Conservation (phyloP, 2,888 invertebrate genomes). For the Cheilosia variabilis region DNA sequence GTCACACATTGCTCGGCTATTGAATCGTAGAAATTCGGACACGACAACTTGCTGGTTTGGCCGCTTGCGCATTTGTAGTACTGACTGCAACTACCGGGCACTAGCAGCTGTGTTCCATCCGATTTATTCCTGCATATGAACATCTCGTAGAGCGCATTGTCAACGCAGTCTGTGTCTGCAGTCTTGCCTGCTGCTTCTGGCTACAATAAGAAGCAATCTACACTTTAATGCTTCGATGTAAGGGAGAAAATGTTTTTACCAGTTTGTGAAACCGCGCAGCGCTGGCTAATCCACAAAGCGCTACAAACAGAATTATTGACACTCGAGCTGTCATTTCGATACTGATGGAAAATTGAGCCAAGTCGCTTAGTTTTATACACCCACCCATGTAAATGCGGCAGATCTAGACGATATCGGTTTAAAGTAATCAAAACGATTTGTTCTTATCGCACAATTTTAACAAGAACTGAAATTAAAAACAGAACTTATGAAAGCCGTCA, state of each 20-base stretch:
- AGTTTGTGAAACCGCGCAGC: background rate
- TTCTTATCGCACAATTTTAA: constrained; percentile 24
- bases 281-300: constrained; percentile 31
- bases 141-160: constrained; percentile 78
- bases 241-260: constrained; percentile 3
- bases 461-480: constrained; percentile 7
- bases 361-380: constrained; percentile 24
- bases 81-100: constrained; percentile 81
- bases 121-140: constrained; percentile 78
- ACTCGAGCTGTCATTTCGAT: constrained; percentile 31
- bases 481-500: background rate
- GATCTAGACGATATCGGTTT: constrained; percentile 3
- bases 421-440: constrained; percentile 31
- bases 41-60: constrained; percentile 70
- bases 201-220: background rate
- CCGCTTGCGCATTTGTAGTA: constrained; percentile 79
- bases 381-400: background rate
- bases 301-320: constrained; percentile 17
- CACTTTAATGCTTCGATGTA: background rate
- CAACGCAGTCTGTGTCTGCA: constrained; percentile 63
- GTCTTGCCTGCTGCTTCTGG: background rate
- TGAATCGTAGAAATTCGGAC: constrained; percentile 78
- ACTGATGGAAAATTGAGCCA: background rate
- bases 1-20: constrained; percentile 77
- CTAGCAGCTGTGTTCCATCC: constrained; percentile 79